Percentiles rank a stretch among this genome's conserved stretches.
phyloP scores from a whole-genome alignment of 2,113 vertebrate species.

The Corythornis madagascariensis region DNA sequence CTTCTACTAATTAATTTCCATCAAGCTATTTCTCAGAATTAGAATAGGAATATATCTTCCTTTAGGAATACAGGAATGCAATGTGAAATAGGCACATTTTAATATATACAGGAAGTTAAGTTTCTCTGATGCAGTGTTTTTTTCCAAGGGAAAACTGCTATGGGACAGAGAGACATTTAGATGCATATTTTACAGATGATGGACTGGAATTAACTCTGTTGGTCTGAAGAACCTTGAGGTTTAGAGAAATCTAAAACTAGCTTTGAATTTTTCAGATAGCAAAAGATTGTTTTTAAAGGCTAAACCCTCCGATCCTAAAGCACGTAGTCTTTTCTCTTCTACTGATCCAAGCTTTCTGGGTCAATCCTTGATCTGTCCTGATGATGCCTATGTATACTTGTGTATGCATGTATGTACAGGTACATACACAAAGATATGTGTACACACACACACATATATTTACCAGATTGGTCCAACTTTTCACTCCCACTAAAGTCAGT shows the following conservation, averaged over 20 bases:
- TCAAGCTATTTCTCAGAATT: neutral
- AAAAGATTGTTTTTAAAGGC: neutral
- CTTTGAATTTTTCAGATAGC: neutral
- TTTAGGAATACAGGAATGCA: neutral
- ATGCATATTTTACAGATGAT: neutral
- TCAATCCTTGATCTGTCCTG: neutral
- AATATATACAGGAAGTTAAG: neutral
- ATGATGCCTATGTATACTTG: neutral
- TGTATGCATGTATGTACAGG: neutral
- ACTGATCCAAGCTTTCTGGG: neutral
- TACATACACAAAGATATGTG: neutral
- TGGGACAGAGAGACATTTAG: neutral
- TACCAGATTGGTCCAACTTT: neutral
- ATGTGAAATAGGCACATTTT: fast-evolving
- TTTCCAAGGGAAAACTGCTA: neutral
- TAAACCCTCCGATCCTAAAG: neutral
- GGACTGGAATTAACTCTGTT: neutral
- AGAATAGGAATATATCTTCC: neutral
- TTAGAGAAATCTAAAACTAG: neutral
- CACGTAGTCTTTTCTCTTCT: neutral
- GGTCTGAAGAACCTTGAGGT: neutral
- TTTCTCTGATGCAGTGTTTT: neutral
- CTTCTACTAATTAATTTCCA: neutral
- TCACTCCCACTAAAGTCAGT: neutral
- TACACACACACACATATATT: neutral